A percentile compares a stretch with the other conserved stretches of the same genome.
Evolutionary conservation across 53 echinoderm and acorn worm genomes (phyloP).

Genomic region (Paracentrotus lividus): DNA sequence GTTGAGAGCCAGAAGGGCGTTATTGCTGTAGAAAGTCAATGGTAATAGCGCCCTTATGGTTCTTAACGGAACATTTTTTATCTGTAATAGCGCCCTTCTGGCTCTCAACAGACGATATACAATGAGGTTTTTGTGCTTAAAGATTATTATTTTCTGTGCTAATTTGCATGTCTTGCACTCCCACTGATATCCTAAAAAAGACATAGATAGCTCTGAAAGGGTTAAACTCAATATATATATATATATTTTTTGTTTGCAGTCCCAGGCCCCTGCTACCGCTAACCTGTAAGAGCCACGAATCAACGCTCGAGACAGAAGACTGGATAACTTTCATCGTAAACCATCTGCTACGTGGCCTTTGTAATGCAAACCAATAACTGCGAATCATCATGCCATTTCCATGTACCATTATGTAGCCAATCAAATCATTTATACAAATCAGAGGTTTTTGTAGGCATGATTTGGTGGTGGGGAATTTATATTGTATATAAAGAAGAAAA

Average conservation of each 20-base stretch:
- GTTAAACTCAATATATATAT: too few species aligned
- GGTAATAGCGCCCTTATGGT: too few species aligned
- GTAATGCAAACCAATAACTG: neutral
- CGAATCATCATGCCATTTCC: neutral
- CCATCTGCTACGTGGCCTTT: conserved; percentile 9
- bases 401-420: neutral
- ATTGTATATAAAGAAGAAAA: conserved; percentile 16
- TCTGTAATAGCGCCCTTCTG: too few species aligned
- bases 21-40: too few species aligned
- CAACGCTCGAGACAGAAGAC: neutral
- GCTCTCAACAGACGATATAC: too few species aligned
- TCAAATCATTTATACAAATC: conserved; percentile 28
- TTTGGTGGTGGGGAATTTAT: conserved; percentile 1
- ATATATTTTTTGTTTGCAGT: neutral
- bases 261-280: conserved; percentile 48
- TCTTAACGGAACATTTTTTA: too few species aligned
- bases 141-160: too few species aligned
- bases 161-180: too few species aligned
- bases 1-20: too few species aligned
- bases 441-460: neutral
- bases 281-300: conserved; percentile 40
- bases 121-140: too few species aligned
- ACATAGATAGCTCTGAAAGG: too few species aligned
- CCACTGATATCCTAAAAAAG: too few species aligned
- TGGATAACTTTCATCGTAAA: neutral